These are phyloP conservation scores for Drosophila funebris DNA, from an alignment of 1,140 invertebrate species.

Conservation along the genomic window DNA sequence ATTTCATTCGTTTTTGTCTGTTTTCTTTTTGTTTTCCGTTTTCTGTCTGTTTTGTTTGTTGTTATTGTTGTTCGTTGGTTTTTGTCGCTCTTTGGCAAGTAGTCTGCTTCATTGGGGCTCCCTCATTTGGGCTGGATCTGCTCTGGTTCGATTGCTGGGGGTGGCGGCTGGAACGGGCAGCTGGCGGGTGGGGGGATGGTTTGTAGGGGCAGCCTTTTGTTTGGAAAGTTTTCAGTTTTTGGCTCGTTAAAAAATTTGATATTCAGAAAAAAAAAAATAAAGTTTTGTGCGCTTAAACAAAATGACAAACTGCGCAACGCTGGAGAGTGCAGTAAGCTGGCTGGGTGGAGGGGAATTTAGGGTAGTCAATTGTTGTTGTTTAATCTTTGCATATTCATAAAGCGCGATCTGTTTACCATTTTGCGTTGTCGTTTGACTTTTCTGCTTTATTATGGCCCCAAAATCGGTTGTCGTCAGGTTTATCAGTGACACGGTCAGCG, in stretches of 20 bases:
- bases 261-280: constrained; percentile 60
- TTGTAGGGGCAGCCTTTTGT: constrained; percentile 57
- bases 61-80: constrained; percentile 1
- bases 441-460: constrained; percentile 60
- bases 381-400: constrained; percentile 80
- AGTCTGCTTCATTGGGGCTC: constrained; percentile 12
- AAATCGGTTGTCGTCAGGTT: constrained; percentile 56
- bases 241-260: constrained; percentile 77
- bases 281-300: constrained; percentile 19
- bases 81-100: constrained; percentile 32
- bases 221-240: constrained; percentile 78
- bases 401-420: constrained; percentile 76
- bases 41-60: constrained; percentile 7
- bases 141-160: constrained; percentile 62
- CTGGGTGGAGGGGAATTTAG: background rate
- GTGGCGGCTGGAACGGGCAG: background rate
- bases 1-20: constrained; percentile 63
- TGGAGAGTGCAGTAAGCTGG: background rate
- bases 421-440: constrained; percentile 73
- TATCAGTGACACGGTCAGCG: constrained; percentile 45
- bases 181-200: background rate
- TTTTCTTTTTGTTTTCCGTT: constrained; percentile 34
- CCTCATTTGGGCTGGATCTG: constrained; percentile 43
- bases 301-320: constrained; percentile 23
- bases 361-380: constrained; percentile 44